Base-by-base conservation (phyloP, 2,888 invertebrate genomes). In the Diplazon laetatorius region DNA sequence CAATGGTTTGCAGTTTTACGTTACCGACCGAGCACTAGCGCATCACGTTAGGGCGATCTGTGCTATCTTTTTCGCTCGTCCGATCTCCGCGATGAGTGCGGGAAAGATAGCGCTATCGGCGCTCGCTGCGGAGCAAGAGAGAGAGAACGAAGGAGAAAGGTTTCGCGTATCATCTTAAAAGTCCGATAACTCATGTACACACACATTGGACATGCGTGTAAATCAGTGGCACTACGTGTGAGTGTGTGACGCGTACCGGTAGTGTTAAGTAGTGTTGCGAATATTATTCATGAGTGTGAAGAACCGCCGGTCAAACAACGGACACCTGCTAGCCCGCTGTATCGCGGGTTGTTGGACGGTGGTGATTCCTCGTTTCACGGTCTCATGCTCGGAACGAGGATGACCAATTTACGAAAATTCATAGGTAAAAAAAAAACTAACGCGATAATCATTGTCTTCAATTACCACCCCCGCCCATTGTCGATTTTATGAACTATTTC, bases 361-460 rank as follows among this genome's bases (percentile, higher is more conserved):
- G 60, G 44, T 25, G 52, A 69, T 75, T 52, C 35, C 50, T 37
- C 48, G 62, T 25, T 69, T 69, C 16, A 35, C 35, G 68, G 65
- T 86, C 83, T 82, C 70, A 90, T 90, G 89, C 83, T 89, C 76
- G 79, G 80, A 78, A 84, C 84, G 78, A 90, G 83, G 82, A 91
- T 91, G 91, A 89, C 88, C 73, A 91, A 91, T 86, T 87, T 91
- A 82, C 87, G 90, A 79, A 91, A 90, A 84, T 91, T 91, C 80
- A 91, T 91, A 88, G 91, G 91, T 91, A 88, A 87, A 59, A 2
- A 88, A 87, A 59, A 2, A 9, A 9, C n/a, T 30, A 42, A 50
- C 18, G 74, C 8, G 42, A 12, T 1, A 52, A 46, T 18, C 37
- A 22, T 44, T 75, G 46, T n/a, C 9, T 37, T 68, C 57, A 39